Evolutionary conservation across 1,140 invertebrate genomes (phyloP), one percentile per base, ranked within the genome.

Genomic region (Brachionus asplanchnoidis): DNA sequence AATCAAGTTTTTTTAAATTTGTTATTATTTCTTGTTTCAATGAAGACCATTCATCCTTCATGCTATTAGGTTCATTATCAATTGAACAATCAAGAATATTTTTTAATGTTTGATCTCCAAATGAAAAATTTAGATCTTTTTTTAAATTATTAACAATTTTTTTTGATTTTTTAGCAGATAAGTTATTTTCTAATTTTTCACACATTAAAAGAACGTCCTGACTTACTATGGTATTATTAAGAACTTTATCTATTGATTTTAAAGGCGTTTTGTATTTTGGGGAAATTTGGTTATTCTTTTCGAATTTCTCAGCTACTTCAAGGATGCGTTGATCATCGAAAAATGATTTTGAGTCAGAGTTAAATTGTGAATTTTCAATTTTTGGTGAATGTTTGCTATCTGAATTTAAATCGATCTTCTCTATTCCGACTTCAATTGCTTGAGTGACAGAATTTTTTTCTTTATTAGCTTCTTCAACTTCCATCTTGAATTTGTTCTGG

Each of bases 81-180:
- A 28, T 26, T 28, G 73, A 50, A 5, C 17, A 26, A 50, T 77
- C 14, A 26, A 77, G 42, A 26, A 77, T 77, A 28, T 77, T 26
- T 77, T 50, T 53, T n/a, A 77, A 50, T 12, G 73, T 77, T 77
- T 46, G 42, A 26, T 77, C 73, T 36, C 73, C 73, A 28, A 77
- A 50, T 28, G 73, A 77, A 77, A 77, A 77, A 28, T 77, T 50
- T 53, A 77, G 26, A 23, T 8, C 20, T 50, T 77, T 77, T 77
- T 77, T 50, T 26, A 17, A 20, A 20, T 42, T 50, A 6, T 77
- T 50, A 14, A 28, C 0, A 50, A 12, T 17, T 17, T 14, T 42
- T 44, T 50, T 12, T 3, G 23, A 11, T 14, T 77, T 77, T 77
- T 77, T 77, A 9, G 73, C 8, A 11, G 73, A 77, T 77, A 77